phyloP scores from a whole-genome alignment of 2,797 vertebrate genomes.

The Bradypus variegatus region DNA sequence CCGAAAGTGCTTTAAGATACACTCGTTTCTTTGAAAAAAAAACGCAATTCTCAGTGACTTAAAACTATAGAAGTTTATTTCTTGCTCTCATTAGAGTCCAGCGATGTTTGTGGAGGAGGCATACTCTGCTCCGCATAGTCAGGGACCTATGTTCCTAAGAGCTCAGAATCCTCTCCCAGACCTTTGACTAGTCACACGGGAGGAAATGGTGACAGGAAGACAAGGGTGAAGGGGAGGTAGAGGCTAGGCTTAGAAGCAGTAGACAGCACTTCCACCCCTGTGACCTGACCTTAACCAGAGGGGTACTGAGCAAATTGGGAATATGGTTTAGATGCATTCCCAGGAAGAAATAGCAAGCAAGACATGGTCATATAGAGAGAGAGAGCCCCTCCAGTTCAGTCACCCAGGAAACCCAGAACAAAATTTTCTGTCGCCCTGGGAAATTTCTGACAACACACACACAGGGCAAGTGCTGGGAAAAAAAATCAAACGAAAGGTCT shows the following conservation, averaged over 20 bases:
- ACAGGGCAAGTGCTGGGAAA: no score
- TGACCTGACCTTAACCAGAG: background rate
- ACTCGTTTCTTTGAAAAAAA: background rate
- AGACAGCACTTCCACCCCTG: background rate
- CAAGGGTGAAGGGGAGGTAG: background rate
- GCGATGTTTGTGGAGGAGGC: background rate
- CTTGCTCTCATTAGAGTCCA: background rate
- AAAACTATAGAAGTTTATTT: background rate
- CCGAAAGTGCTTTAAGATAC: background rate
- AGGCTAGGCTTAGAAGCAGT: background rate
- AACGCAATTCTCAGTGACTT: background rate
- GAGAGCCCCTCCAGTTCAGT: no score
- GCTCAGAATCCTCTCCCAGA: background rate
- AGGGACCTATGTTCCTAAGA: background rate
- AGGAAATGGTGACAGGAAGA: background rate
- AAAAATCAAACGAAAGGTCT: no score
- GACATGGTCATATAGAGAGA: no score
- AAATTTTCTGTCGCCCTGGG: no score
- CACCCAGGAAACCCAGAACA: no score
- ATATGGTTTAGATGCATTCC: background rate
- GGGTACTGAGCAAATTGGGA: background rate
- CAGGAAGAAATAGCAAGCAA: background rate
- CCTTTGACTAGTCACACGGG: background rate
- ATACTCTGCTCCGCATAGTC: fast-evolving
- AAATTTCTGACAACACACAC: no score